Conservation (phyloP, 2,113 vertebrate genomes). For the Oryzias javanicus region DNA sequence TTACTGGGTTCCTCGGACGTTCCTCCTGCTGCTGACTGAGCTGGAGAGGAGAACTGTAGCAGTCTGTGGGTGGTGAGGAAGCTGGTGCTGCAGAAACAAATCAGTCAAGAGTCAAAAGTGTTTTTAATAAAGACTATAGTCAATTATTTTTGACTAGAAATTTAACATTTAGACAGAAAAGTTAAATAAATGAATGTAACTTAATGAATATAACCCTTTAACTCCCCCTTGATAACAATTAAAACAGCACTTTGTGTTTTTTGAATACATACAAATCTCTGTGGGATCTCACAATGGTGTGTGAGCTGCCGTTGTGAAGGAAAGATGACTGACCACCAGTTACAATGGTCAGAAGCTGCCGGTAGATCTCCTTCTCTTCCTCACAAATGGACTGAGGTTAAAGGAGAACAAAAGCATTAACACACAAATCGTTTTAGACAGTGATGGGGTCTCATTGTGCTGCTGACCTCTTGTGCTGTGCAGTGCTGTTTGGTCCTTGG, state of each 20-base stretch:
- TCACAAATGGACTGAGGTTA: constrained; percentile 82
- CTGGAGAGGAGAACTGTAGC: constrained; percentile 60
- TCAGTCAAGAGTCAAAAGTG: too few relatives aligned
- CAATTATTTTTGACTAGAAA: too few relatives aligned
- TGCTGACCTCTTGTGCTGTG: constrained; percentile 77
- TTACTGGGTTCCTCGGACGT: constrained; percentile 66
- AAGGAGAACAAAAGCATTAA: background rate
- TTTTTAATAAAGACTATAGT: too few relatives aligned
- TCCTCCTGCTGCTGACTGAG: constrained; percentile 54
- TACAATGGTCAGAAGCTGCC: constrained; percentile 89
- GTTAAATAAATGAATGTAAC: too few relatives aligned
- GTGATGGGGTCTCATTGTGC: background rate
- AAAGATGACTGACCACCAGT: constrained; percentile 77
- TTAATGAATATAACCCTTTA: too few relatives aligned
- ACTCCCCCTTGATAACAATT: background rate
- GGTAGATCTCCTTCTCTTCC: constrained; percentile 91
- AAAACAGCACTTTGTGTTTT: background rate
- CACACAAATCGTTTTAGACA: background rate
- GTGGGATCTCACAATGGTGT: constrained; percentile 70
- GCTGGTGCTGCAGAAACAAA: constrained; percentile 66
- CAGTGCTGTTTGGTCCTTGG: constrained; percentile 40
- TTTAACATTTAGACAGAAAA: too few relatives aligned
- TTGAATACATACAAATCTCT: constrained; percentile 76
- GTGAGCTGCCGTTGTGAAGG: constrained; percentile 66
- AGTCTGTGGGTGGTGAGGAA: constrained; percentile 72